Evolutionary conservation across 1,140 invertebrate species (phyloP).

Genomic region (Drosophila miranda): DNA sequence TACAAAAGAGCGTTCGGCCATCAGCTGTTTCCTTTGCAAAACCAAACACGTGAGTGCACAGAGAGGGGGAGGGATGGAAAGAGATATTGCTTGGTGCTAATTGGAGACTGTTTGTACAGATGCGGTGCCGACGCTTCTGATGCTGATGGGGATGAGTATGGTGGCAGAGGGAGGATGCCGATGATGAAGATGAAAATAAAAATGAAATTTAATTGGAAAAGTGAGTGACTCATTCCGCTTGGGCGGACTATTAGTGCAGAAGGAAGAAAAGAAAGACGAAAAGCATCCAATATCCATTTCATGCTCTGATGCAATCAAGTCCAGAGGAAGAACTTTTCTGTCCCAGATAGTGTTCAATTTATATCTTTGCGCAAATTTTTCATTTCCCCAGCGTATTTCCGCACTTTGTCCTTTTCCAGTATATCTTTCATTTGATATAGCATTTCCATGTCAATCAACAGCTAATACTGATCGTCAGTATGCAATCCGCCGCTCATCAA

Average conservation of each 20-base stretch:
- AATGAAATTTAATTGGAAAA: constrained; percentile 1
- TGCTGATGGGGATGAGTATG: too few species aligned
- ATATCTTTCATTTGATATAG: not conserved
- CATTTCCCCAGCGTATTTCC: too few species aligned
- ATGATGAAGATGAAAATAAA: constrained; percentile 1
- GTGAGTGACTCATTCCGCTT: constrained; percentile 9
- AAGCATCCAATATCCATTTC: not conserved
- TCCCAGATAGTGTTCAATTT: too few species aligned
- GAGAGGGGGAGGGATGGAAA: not conserved
- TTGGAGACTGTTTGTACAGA: constrained; percentile 6
- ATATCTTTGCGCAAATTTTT: not conserved
- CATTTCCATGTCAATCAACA: not conserved
- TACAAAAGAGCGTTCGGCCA: constrained; percentile 8
- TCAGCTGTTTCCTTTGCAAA: constrained; percentile 27
- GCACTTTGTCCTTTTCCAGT: not conserved
- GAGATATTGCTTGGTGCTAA: not conserved
- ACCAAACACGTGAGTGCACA: constrained; percentile 26
- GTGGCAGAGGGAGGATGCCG: not conserved
- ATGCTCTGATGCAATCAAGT: not conserved
- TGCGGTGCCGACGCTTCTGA: not conserved
- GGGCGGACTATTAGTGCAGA: too few species aligned
- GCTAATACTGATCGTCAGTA: not conserved
- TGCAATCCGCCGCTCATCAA: not conserved
- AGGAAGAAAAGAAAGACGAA: not conserved
- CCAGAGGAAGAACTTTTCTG: not conserved